Base-by-base conservation (phyloP, 2,797 vertebrate genomes). In the Merluccius polli region DNA sequence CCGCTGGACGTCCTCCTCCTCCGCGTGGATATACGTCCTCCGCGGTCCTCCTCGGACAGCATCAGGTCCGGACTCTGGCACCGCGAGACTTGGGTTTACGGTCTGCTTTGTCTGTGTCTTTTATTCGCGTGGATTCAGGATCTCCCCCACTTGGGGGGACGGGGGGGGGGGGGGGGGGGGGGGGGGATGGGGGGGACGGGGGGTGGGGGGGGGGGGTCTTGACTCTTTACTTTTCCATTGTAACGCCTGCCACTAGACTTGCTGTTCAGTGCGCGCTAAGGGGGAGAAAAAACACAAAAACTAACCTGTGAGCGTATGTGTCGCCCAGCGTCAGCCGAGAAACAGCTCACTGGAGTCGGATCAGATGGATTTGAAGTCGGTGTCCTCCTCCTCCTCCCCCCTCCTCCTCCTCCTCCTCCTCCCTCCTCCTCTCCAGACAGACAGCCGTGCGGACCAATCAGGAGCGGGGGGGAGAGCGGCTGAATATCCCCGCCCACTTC, bases 391-490 rank as follows among this genome's bases (percentile, higher is more conserved):
- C 36, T 12, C 36, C 36, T 38, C 41, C 13, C 11, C 36, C 41
- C 41, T 48, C 41, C 41, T 48, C 41, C 41, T 41, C 71, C 38
- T 12, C 69, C 24, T 78, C 48, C 75, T 36, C 59, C 59, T 65
- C 18, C 44, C 44, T 70, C 71, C 27, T 78, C 48, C 75, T 41
- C 65, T 73, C 71, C 81, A 75, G 78, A 33, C 24, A 12, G 59
- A 33, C 24, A 12, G 59, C n/a, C 70, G 81, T 2, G 70, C 68
- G 82, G 82, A 87, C 87, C 89, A 90, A 89, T 87, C 52, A 85
- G n/a, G 15, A 65, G 69, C 29, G 59, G 59, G 73, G 79, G 85
- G 72, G 82, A 4, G 27, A 30, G 71, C 52, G 18, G 30, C 10
- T n/a, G 44, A 21, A 44, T 65, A 44, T 72, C 71, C 71, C 30